Evolutionary conservation across 2,888 invertebrate species (phyloP).

Genomic region (Yponomeuta cagnagella): DNA sequence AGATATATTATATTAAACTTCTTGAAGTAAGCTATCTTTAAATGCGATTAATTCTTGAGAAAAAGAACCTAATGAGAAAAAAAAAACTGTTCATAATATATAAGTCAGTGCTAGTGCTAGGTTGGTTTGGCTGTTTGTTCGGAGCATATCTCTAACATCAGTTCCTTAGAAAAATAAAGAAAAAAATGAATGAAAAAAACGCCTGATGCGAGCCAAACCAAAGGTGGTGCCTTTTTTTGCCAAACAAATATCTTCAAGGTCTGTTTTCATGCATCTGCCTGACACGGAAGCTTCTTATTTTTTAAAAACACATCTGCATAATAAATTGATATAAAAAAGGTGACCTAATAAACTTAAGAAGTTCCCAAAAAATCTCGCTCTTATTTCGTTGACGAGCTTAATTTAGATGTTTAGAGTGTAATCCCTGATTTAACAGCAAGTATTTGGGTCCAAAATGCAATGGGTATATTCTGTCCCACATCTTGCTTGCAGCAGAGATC

Average conservation of each 20-base stretch:
- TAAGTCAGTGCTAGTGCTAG: neutral
- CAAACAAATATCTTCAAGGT: slow-evolving; percentile 60
- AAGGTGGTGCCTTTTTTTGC: slow-evolving; percentile 62
- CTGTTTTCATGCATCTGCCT: slow-evolving; percentile 60
- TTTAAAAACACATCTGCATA: slow-evolving; percentile 68
- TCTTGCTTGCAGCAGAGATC: slow-evolving; percentile 14
- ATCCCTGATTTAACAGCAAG: slow-evolving; percentile 20
- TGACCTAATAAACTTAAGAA: slow-evolving; percentile 67
- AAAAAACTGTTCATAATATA: neutral
- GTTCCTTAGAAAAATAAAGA: neutral
- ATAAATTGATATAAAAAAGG: slow-evolving; percentile 67
- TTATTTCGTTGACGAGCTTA: slow-evolving; percentile 26
- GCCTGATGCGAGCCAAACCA: slow-evolving; percentile 37
- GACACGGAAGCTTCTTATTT: slow-evolving; percentile 53
- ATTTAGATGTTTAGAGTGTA: neutral
- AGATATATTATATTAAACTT: neutral
- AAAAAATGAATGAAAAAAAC: slow-evolving; percentile 31
- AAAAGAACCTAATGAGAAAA: slow-evolving; percentile 7
- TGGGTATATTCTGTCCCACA: neutral
- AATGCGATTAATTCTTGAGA: slow-evolving; percentile 4
- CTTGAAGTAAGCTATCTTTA: neutral
- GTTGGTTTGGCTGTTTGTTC: slow-evolving; percentile 6
- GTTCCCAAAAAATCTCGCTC: slow-evolving; percentile 24
- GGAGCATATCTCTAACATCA: slow-evolving; percentile 11
- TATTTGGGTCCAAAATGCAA: slow-evolving; percentile 13